Evolutionary conservation across 2,888 invertebrate species (phyloP), one percentile per base, ranked within the genome.

Genomic region (Eutolmus rufibarbis): DNA sequence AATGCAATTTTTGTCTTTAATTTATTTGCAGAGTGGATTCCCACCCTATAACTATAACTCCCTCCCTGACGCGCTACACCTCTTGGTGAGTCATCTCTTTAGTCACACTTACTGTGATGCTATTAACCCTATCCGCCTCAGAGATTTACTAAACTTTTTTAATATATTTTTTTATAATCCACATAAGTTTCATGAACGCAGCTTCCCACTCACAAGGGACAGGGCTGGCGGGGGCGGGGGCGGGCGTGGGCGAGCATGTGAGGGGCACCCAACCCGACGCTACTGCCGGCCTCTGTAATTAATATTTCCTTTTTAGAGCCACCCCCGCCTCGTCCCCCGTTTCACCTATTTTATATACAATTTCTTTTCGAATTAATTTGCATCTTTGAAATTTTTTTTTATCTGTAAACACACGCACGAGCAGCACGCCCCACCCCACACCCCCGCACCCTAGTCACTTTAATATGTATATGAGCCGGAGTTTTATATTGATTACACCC

Each of bases 1-100:
- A 81, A 79, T 87, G 28, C 79, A 74, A 81, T 86, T 76, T 76
- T 43, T 89, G 84, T 89, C 82, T 88, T 88, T 88, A 87, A 87
- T 89, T 88, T 88, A 87, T 88, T 89, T 89, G 79, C 89, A 89
- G 88, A 89, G 88, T 88, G 89, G 88, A 88, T 89, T 89, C 84
- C 89, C 89, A 88, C 87, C 88, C 88, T 89, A 88, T 89, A 88
- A 88, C 86, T 88, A 88, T 89, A 88, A 88, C 85, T 87, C 87
- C 86, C 88, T 89, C 87, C 88, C 89, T 87, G 89, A 88, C 87
- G 88, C 88, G 85, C 86, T 89, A 88, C 88, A 89, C 88, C 89
- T 89, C 87, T 88, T 89, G 89, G 89, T 89, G 89, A 89, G 88
- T 89, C 88, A 86, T 77, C 43, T 82, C 84, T 84, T 43, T 84